Evolutionary conservation across 23 tunicate genomes (phyloP).

Genomic region (Styela clava): DNA sequence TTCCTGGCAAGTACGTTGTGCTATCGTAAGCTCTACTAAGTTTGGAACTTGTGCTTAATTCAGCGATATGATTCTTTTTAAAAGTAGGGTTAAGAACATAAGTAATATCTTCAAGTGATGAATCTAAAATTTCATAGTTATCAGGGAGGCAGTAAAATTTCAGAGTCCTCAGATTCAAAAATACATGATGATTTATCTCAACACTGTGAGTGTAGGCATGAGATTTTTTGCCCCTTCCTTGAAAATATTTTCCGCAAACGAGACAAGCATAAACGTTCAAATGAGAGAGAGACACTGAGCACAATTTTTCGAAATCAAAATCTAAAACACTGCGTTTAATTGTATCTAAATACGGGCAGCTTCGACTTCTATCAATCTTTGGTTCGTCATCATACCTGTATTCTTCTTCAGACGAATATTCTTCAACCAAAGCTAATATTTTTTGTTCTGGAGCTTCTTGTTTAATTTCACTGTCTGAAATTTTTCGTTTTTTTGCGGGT

Average conservation of each 20-base stretch:
- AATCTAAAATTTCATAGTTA: slow-evolving; percentile 87
- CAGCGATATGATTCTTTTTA: slow-evolving; percentile 50
- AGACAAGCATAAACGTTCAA: slow-evolving; percentile 93
- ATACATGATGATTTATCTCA: slow-evolving; percentile 90
- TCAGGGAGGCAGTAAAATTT: slow-evolving; percentile 97
- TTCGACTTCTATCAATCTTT: slow-evolving; percentile 73
- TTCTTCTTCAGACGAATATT: slow-evolving; percentile 87
- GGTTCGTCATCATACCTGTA: slow-evolving; percentile 49
- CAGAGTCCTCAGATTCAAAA: slow-evolving; percentile 79
- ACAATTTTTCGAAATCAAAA: slow-evolving; percentile 96
- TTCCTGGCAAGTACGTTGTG: slow-evolving; percentile 87
- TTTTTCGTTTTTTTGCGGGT: slow-evolving; percentile 15
- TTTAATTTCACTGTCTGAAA: neutral
- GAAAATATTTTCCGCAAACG: slow-evolving; percentile 83
- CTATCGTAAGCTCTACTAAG: slow-evolving; percentile 79
- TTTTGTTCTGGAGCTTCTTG: slow-evolving; percentile 14
- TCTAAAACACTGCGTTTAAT: slow-evolving; percentile 93
- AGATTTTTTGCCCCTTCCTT: slow-evolving; percentile 93
- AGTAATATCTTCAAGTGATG: slow-evolving; percentile 93
- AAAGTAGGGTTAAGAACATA: slow-evolving; percentile 91
- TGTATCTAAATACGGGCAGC: slow-evolving; percentile 96
- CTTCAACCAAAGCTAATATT: slow-evolving; percentile 47
- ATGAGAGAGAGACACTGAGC: slow-evolving; percentile 89
- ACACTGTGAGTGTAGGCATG: slow-evolving; percentile 90
- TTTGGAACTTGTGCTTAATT: slow-evolving; percentile 49